Percentiles rank a stretch among this genome's conserved stretches.
These are phyloP conservation scores for Mythimna vitellina DNA, from an alignment of 2,888 invertebrate species.

Conservation along the genomic window DNA sequence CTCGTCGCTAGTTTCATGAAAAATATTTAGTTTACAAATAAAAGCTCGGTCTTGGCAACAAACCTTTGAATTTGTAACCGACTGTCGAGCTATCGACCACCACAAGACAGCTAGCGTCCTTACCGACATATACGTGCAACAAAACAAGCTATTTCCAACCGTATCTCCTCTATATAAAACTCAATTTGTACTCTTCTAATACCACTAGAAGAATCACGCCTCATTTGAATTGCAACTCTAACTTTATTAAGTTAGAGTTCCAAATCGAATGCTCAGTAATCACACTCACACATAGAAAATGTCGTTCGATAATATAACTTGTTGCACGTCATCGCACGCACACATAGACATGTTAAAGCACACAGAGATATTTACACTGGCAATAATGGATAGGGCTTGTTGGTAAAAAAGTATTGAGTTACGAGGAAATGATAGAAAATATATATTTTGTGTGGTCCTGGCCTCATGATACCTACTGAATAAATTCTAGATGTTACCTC, in stretches of 20 bases:
- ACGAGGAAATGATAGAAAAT: slow-evolving; percentile 54
- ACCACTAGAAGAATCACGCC: slow-evolving; percentile 1
- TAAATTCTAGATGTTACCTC: slow-evolving; percentile 55
- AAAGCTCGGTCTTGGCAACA: slow-evolving; percentile 39
- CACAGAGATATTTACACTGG: slow-evolving; percentile 57
- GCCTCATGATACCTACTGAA: slow-evolving; percentile 54
- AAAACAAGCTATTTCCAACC: slow-evolving; percentile 37
- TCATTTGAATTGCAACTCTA: slow-evolving; percentile 29
- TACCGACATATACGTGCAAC: slow-evolving; percentile 28
- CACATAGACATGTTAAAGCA: slow-evolving; percentile 49
- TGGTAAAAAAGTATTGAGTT: slow-evolving; percentile 61
- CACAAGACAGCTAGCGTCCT: slow-evolving; percentile 50
- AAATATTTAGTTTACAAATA: slow-evolving; percentile 51
- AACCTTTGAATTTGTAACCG: slow-evolving; percentile 59
- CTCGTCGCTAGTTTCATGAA: slow-evolving; percentile 31
- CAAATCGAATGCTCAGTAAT: slow-evolving; percentile 35
- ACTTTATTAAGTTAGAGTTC: accelerated
- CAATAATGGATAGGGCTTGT: slow-evolving; percentile 58
- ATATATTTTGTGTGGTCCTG: slow-evolving; percentile 42
- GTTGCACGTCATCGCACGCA: slow-evolving; percentile 66
- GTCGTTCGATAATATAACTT: slow-evolving; percentile 70
- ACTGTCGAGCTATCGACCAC: slow-evolving; percentile 66
- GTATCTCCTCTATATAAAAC: background rate
- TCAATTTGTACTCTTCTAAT: slow-evolving; percentile 4
- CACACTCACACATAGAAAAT: slow-evolving; percentile 60